These are phyloP conservation scores for Cylloceria caligata DNA, from an alignment of 2,888 invertebrate species.

Conservation along the genomic window DNA sequence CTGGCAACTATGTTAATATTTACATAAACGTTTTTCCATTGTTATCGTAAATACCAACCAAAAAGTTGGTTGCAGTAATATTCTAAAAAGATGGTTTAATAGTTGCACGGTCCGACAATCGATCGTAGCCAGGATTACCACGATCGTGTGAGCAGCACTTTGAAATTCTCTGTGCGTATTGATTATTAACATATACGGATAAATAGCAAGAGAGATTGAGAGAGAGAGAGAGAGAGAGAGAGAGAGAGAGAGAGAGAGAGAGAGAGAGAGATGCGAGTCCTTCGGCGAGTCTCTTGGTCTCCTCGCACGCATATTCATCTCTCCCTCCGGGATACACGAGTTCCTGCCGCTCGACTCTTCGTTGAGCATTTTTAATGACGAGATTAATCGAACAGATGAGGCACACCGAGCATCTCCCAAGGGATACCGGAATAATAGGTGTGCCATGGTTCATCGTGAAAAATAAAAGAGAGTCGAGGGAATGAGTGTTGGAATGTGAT, in stretches of 20 bases:
- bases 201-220: too few relatives aligned
- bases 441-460: background rate
- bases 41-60: too few relatives aligned
- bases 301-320: conserved; percentile 3
- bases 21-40: too few relatives aligned
- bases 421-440: conserved; percentile 8
- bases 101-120: too few relatives aligned
- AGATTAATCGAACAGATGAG: conserved; percentile 46
- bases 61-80: too few relatives aligned
- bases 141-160: too few relatives aligned
- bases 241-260: conserved; percentile 23
- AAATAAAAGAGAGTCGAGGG: conserved; percentile 29
- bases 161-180: too few relatives aligned
- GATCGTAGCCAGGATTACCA: too few relatives aligned
- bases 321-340: conserved; percentile 8
- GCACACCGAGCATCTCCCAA: background rate
- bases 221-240: too few relatives aligned
- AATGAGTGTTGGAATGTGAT: conserved; percentile 38
- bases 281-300: conserved; percentile 4
- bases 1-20: conserved; percentile 18
- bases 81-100: too few relatives aligned
- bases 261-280: conserved; percentile 28
- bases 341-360: background rate
- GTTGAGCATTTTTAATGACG: conserved; percentile 22
- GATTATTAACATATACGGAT: too few relatives aligned